Evolutionary conservation across 1,140 invertebrate genomes (phyloP).

Genomic region (Sarcophaga bullata): DNA sequence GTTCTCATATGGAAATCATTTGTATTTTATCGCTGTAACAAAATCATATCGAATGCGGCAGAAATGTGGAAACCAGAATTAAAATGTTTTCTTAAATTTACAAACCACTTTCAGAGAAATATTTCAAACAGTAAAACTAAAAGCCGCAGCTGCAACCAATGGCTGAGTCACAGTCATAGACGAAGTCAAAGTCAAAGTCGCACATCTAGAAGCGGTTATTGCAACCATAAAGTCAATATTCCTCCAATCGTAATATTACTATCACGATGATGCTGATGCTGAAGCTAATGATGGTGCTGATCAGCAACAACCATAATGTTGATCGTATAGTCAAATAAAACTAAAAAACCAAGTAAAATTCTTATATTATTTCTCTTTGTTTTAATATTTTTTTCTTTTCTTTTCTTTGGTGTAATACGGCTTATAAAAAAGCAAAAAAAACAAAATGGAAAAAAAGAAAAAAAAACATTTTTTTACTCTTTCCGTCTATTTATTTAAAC

Average conservation of each 20-base stretch:
- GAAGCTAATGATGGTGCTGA: not conserved
- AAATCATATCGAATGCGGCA: not conserved
- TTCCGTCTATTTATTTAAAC: constrained; percentile 14
- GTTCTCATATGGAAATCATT: too few relatives aligned
- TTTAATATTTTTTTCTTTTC: too few relatives aligned
- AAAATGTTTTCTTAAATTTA: constrained; percentile 33
- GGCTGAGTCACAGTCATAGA: not conserved
- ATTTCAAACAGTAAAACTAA: constrained; percentile 23
- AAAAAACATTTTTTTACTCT: not conserved
- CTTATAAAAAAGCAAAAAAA: too few relatives aligned
- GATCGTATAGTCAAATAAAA: not conserved
- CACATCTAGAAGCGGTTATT: not conserved
- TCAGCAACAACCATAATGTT: too few relatives aligned
- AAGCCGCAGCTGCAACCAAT: not conserved
- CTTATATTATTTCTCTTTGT: too few relatives aligned
- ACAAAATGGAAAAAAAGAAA: not conserved
- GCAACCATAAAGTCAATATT: not conserved
- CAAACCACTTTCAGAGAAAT: constrained; percentile 17
- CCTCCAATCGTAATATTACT: not conserved
- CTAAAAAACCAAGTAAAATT: not conserved
- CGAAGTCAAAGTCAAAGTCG: not conserved
- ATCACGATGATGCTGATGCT: not conserved
- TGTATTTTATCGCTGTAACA: not conserved
- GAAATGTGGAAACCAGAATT: constrained; percentile 24
- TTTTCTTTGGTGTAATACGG: too few relatives aligned